Conservation (phyloP, 1,140 invertebrate genomes). For the Himalopsyche phryganea region DNA sequence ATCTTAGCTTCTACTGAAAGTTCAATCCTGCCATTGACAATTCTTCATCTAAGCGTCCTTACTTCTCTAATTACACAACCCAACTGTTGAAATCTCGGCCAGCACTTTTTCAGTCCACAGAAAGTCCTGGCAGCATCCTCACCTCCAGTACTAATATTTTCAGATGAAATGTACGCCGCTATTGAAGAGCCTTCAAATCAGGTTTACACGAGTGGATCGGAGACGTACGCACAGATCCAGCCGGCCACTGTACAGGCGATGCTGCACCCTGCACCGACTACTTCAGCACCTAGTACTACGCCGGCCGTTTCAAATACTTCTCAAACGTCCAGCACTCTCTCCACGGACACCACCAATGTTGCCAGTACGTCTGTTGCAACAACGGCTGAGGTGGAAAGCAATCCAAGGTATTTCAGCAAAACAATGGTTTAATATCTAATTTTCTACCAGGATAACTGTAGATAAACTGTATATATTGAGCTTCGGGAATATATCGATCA, state of each 20-base stretch:
- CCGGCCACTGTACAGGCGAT: conserved; percentile 55
- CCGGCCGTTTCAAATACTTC: neutral
- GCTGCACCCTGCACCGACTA: conserved; percentile 40
- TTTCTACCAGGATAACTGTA: too few relatives aligned
- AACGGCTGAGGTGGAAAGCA: neutral
- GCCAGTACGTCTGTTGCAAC: neutral
- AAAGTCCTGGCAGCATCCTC: too few relatives aligned
- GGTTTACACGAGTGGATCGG: conserved; percentile 75
- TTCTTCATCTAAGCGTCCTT: too few relatives aligned
- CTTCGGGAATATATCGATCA: neutral
- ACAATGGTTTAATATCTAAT: too few relatives aligned
- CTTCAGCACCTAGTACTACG: conserved; percentile 12
- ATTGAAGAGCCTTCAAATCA: conserved; percentile 75
- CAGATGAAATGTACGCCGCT: conserved; percentile 86
- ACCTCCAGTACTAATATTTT: too few relatives aligned
- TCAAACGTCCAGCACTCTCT: neutral
- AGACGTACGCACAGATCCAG: conserved; percentile 84
- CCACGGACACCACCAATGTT: neutral
- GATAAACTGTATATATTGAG: neutral
- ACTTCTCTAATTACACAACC: too few relatives aligned
- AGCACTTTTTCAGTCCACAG: too few relatives aligned
- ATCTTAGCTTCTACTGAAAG: too few relatives aligned
- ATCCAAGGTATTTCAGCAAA: conserved; percentile 2
- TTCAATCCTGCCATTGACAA: too few relatives aligned
- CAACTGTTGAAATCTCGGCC: too few relatives aligned